A percentile compares a stretch with the other conserved stretches of the same genome.
Conservation (phyloP, 2,888 invertebrate species). For the Sussaba pulchella region DNA sequence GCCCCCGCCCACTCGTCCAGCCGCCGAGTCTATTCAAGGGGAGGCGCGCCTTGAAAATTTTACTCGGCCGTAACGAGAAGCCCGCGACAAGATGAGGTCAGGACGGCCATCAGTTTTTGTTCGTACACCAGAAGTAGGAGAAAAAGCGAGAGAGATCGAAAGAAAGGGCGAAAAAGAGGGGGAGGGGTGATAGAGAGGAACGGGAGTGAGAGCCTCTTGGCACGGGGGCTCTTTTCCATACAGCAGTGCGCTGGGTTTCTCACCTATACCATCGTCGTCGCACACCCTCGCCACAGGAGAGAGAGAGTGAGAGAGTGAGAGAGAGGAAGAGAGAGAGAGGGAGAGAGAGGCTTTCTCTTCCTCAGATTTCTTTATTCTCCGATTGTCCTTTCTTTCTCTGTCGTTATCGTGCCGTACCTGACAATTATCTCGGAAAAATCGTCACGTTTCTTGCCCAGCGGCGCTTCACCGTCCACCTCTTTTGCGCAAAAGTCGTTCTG, state of each 20-base stretch:
- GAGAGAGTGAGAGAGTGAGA: too few relatives aligned
- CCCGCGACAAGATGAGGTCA: conserved; percentile 74
- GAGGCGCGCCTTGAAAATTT: conserved; percentile 78
- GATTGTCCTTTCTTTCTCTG: conserved; percentile 27
- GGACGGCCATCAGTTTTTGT: conserved; percentile 54
- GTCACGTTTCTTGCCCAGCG: conserved; percentile 45
- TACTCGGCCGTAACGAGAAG: conserved; percentile 77
- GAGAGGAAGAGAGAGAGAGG: too few relatives aligned
- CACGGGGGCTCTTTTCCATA: conserved; percentile 24
- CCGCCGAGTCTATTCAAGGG: conserved; percentile 74
- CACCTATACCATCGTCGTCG: neutral
- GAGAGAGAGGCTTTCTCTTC: conserved; percentile 24
- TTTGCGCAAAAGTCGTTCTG: conserved; percentile 22
- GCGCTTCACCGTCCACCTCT: conserved; percentile 21
- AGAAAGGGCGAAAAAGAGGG: conserved; percentile 8
- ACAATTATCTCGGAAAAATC: conserved; percentile 62
- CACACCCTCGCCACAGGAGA: neutral
- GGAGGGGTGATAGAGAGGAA: conserved; percentile 2
- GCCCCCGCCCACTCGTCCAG: conserved; percentile 25
- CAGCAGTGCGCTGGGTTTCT: neutral
- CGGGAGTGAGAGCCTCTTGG: neutral
- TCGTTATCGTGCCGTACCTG: conserved; percentile 50
- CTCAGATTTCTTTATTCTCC: conserved; percentile 21
- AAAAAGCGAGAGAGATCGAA: neutral
- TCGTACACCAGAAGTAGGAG: conserved; percentile 50